Conservation (phyloP, 2,888 invertebrate genomes). For the Agriopis leucophaearia region DNA sequence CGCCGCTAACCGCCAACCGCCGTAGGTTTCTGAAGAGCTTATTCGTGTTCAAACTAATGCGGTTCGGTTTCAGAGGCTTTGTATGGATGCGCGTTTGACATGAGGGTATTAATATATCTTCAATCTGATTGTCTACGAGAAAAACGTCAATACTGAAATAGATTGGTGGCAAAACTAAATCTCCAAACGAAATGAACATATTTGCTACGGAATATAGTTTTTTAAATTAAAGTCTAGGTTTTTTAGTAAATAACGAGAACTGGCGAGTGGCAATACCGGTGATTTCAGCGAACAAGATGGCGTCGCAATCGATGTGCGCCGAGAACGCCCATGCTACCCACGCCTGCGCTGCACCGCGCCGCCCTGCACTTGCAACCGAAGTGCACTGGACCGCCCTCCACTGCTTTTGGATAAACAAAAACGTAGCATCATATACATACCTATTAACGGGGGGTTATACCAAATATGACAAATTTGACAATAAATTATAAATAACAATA, state of each 20-base stretch:
- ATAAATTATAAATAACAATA: too few species aligned
- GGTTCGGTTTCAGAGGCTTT: slow-evolving; percentile 71
- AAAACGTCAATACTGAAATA: slow-evolving; percentile 6
- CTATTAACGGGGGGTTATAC: too few species aligned
- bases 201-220: neutral
- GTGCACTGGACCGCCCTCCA: slow-evolving; percentile 68
- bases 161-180: neutral
- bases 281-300: slow-evolving; percentile 74
- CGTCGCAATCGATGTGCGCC: slow-evolving; percentile 78
- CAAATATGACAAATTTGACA: too few species aligned
- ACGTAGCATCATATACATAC: slow-evolving; percentile 45
- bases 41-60: slow-evolving; percentile 80
- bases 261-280: slow-evolving; percentile 63
- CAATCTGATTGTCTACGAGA: slow-evolving; percentile 16
- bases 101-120: slow-evolving; percentile 55
- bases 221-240: neutral
- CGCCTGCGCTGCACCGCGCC: slow-evolving; percentile 82
- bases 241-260: slow-evolving; percentile 46
- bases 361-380: slow-evolving; percentile 73
- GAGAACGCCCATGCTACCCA: slow-evolving; percentile 79
- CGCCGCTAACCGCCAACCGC: slow-evolving; percentile 61
- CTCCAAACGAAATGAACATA: neutral
- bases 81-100: slow-evolving; percentile 64
- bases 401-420: slow-evolving; percentile 34
- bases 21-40: slow-evolving; percentile 78